Percentiles rank a stretch among this genome's conserved stretches.
These are phyloP conservation scores for Chironomus tentans DNA, from an alignment of 2,888 invertebrate genomes.

Conservation along the genomic window DNA sequence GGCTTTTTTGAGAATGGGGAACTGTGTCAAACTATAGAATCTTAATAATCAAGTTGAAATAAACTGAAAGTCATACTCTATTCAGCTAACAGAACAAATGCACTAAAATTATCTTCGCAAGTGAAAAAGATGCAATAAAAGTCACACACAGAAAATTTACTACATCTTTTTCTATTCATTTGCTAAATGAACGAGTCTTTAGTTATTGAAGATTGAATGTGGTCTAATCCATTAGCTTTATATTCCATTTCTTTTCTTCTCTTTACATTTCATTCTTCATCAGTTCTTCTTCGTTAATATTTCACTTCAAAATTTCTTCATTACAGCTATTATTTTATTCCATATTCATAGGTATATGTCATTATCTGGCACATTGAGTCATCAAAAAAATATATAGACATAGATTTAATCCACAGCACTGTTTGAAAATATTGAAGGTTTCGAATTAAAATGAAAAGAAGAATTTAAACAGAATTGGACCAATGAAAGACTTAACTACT, in stretches of 20 bases:
- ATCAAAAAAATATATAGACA: neutral
- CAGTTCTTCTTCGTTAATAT: neutral
- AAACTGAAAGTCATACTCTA: neutral
- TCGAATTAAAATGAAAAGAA: no score
- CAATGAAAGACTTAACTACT: no score
- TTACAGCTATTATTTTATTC: neutral
- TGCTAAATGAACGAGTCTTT: neutral
- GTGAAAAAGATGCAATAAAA: neutral
- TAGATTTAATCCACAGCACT: no score
- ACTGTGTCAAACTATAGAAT: no score
- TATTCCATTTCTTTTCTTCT: neutral
- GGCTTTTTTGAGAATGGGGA: no score
- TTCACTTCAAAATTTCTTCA: neutral
- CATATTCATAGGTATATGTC: neutral
- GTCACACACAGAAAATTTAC: no score
- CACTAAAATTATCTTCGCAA: neutral
- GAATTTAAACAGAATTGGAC: no score
- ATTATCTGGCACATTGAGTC: constrained; percentile 4
- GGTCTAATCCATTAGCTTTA: constrained; percentile 10
- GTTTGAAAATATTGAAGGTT: no score
- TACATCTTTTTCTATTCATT: neutral
- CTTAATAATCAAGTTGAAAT: neutral
- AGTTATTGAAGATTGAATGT: neutral
- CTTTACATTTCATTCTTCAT: neutral
- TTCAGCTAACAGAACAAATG: neutral